Evolutionary conservation across 1,140 invertebrate genomes (phyloP).

Genomic region (Drosophila busckii): DNA sequence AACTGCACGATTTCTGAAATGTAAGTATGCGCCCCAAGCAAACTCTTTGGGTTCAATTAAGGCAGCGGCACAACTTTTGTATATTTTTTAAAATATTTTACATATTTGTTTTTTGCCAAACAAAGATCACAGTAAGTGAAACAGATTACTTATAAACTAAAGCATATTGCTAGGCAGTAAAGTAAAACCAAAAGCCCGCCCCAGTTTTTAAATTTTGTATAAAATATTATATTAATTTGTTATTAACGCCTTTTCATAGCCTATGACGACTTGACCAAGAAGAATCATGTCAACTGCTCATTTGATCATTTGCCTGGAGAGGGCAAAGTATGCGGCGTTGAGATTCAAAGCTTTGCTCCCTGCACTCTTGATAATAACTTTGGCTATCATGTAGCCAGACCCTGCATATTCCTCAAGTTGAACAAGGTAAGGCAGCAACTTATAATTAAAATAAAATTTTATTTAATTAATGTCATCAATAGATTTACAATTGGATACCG

Average conservation of each 20-base stretch:
- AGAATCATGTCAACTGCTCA: slow-evolving; percentile 70
- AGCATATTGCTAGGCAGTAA: background rate
- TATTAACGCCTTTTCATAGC: slow-evolving; percentile 32
- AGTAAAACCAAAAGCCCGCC: background rate
- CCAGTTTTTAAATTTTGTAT: background rate
- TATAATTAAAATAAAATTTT: background rate
- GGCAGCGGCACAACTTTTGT: too few species aligned
- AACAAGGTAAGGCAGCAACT: slow-evolving; percentile 82
- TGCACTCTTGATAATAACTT: slow-evolving; percentile 85
- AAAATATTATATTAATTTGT: too few species aligned
- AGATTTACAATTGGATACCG: slow-evolving; percentile 91
- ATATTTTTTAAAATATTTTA: slow-evolving; percentile 2
- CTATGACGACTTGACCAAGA: slow-evolving; percentile 68
- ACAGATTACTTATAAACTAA: slow-evolving; percentile 6
- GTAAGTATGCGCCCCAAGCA: slow-evolving; percentile 57
- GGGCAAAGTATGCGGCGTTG: slow-evolving; percentile 68
- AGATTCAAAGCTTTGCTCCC: slow-evolving; percentile 53
- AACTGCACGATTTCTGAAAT: slow-evolving; percentile 79
- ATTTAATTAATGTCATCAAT: slow-evolving; percentile 23
- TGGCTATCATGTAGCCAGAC: slow-evolving; percentile 87
- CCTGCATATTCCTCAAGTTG: slow-evolving; percentile 91
- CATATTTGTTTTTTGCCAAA: slow-evolving; percentile 42
- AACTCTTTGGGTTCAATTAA: too few species aligned
- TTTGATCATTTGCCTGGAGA: slow-evolving; percentile 55
- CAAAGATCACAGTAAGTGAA: slow-evolving; percentile 60